Evolutionary conservation across 1,140 invertebrate genomes (phyloP).

Genomic region (Orchesella cincta): DNA sequence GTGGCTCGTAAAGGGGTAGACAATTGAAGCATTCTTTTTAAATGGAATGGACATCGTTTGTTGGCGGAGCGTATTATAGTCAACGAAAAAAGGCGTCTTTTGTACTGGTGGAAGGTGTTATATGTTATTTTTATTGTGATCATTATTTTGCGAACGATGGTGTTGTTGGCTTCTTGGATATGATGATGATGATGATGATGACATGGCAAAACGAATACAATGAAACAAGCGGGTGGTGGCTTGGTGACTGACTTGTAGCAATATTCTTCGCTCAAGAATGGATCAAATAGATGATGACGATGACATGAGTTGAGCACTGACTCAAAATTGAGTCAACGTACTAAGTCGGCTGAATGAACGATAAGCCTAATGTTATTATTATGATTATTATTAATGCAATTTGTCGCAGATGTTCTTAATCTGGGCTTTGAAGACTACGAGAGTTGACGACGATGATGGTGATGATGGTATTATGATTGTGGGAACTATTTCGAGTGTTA

Average conservation of each 20-base stretch:
- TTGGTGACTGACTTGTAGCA: neutral
- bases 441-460: neutral
- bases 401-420: constrained; percentile 8
- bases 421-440: neutral
- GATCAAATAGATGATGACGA: neutral
- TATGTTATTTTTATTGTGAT: too few relatives aligned
- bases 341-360: neutral
- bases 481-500: constrained; percentile 16
- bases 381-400: constrained; percentile 12
- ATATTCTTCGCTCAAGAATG: neutral
- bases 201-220: too few relatives aligned
- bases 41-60: too few relatives aligned
- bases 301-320: neutral
- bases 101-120: too few relatives aligned
- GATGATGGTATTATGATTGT: neutral
- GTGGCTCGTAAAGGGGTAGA: too few relatives aligned
- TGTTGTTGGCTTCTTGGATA: too few relatives aligned
- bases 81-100: too few relatives aligned
- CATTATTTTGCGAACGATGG: too few relatives aligned
- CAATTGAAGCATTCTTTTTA: too few relatives aligned
- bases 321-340: neutral
- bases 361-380: neutral
- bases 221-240: neutral
- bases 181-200: too few relatives aligned
- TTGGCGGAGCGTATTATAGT: too few relatives aligned